phyloP scores from a whole-genome alignment of 2,888 invertebrate species.

The Synanthedon formicaeformis region DNA sequence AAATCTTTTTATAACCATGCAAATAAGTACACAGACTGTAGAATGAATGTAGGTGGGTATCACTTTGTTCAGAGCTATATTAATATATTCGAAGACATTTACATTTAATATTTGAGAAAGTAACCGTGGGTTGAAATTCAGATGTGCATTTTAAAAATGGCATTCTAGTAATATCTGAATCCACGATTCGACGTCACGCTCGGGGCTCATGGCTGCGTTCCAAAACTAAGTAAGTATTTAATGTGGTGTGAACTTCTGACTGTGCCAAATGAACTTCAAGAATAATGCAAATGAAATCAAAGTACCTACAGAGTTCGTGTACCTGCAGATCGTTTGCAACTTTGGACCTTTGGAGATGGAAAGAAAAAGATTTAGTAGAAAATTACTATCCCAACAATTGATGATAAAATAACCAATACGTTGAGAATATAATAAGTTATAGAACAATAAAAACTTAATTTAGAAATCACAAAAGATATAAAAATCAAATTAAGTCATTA shows the following conservation, averaged over 20 bases:
- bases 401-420: no score
- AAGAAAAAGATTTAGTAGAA: no score
- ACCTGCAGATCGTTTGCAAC: background rate
- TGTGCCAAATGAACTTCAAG: constrained; percentile 48
- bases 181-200: constrained; percentile 2
- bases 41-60: background rate
- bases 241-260: constrained; percentile 53
- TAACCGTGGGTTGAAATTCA: background rate
- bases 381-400: no score
- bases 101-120: background rate
- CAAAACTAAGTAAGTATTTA: constrained; percentile 36
- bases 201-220: constrained; percentile 33
- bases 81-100: background rate
- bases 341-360: background rate
- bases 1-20: background rate
- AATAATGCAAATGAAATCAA: constrained; percentile 22
- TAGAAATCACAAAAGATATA: no score
- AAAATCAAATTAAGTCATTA: no score
- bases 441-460: no score
- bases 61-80: background rate
- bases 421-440: no score
- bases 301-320: constrained; percentile 1
- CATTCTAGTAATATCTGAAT: background rate
- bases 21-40: background rate
- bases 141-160: background rate